Conservation (phyloP, 2,888 invertebrate species). For the Trachelus iudaicus region DNA sequence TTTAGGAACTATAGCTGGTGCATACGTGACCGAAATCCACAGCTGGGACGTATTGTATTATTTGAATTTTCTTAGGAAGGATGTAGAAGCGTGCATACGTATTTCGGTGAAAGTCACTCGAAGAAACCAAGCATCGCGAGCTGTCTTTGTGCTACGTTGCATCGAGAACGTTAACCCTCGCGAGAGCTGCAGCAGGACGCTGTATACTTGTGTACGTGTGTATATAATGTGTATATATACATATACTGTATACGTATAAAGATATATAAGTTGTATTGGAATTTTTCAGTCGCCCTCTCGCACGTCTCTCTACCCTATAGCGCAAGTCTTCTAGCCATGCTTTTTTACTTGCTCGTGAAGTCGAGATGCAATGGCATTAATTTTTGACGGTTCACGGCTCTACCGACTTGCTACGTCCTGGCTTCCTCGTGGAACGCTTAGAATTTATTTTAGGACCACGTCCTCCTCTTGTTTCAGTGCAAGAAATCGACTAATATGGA, state of each 20-base stretch:
- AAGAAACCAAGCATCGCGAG: not conserved
- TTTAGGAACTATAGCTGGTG: not conserved
- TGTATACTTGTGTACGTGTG: not conserved
- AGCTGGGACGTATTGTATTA: not conserved
- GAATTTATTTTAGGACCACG: not conserved
- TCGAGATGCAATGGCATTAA: not conserved
- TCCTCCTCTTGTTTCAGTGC: not conserved
- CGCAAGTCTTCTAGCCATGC: not conserved
- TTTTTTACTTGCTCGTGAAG: not conserved
- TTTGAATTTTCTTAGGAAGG: not conserved
- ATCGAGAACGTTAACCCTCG: not conserved
- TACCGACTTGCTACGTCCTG: not conserved
- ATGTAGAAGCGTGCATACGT: not conserved
- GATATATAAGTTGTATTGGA: not conserved
- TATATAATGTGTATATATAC: not conserved
- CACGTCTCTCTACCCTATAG: not conserved
- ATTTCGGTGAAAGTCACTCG: constrained; percentile 2
- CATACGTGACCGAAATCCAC: not conserved
- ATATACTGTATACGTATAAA: not conserved
- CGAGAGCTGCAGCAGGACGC: not conserved
- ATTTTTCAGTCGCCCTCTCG: not conserved
- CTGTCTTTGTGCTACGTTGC: not conserved
- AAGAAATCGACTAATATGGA: not conserved
- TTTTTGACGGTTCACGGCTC: not conserved
- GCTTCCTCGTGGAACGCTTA: not conserved